Evolutionary conservation across 2,113 vertebrate species (phyloP), one percentile per base, ranked within the genome.

Genomic region (Engystomops pustulosus): DNA sequence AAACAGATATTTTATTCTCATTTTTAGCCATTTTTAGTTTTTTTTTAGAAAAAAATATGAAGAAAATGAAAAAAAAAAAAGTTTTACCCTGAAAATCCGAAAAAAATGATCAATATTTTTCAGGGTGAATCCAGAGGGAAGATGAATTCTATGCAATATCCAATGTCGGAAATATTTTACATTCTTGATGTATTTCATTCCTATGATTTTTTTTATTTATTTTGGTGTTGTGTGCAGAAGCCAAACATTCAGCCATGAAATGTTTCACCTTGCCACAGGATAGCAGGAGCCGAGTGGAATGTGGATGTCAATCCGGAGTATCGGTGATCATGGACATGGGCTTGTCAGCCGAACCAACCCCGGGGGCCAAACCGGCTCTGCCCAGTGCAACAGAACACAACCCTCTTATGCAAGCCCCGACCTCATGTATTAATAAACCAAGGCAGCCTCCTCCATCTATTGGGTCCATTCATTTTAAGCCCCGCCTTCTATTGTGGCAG

Each of bases 101-200:
- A 82, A 44, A 15, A 53, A 82, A 72, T 14, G 23, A 17, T 36
- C n/a, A 58, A 34, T 12, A 82, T 72, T 34, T 51, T 69, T 72
- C 80, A 82, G 80, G 80, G 80, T 60, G 72, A 71, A 41, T 41
- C 20, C 49, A 15, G 7, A 18, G 34, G 32, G 2, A 32, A 67
- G 17, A 49, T 45, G 25, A 82, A 72, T 72, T 82, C 80, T 82
- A 82, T 82, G 80, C 80, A 72, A 82, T 51, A 68, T 65, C 45
- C 79, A 72, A 72, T 44, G 44, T 47, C 41, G 3, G 12, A 34
- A 34, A 69, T 17, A 41, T 55, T 71, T 51, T 70, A 17, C 25
- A 41, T 9, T 81, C 10, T 27, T 47, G 4, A 34, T 53, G 3
- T 69, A 69, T 53, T 25, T 80, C n/a, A n/a, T n/a, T n/a, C n/a